A percentile compares a stretch with the other conserved stretches of the same genome.
Conservation (phyloP, 1,140 invertebrate genomes). For the Drosophila bocki region DNA sequence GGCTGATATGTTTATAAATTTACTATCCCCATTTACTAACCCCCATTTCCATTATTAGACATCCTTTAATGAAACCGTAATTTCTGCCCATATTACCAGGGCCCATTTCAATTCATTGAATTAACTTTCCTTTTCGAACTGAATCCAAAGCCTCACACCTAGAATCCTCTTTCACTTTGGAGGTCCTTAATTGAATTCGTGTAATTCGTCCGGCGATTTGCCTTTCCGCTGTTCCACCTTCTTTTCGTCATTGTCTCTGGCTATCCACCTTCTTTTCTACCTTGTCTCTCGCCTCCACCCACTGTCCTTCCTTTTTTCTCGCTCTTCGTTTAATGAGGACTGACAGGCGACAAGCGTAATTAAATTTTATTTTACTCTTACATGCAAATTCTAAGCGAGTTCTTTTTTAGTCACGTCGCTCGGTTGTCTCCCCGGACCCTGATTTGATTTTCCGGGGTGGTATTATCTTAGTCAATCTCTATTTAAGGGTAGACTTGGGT, state of each 20-base stretch:
- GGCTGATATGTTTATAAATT: background rate
- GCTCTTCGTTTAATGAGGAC: slow-evolving; percentile 73
- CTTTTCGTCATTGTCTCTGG: background rate
- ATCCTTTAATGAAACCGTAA: background rate
- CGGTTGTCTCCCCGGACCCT: slow-evolving; percentile 46
- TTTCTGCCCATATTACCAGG: background rate
- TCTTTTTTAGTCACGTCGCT: slow-evolving; percentile 46
- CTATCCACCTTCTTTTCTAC: background rate
- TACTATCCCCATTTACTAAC: background rate
- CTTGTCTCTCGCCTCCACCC: slow-evolving; percentile 19
- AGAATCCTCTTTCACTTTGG: slow-evolving; percentile 44
- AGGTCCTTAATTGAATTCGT: slow-evolving; percentile 78
- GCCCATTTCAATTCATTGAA: slow-evolving; percentile 66
- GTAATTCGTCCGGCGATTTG: slow-evolving; percentile 70
- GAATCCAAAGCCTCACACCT: slow-evolving; percentile 55
- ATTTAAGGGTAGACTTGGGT: slow-evolving; percentile 26
- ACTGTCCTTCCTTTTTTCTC: slow-evolving; percentile 21
- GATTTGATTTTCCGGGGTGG: slow-evolving; percentile 61
- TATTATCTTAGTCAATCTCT: slow-evolving; percentile 38
- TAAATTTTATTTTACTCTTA: slow-evolving; percentile 84
- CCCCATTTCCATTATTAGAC: background rate
- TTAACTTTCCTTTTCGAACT: slow-evolving; percentile 43
- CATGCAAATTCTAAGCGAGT: slow-evolving; percentile 74
- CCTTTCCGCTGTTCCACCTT: slow-evolving; percentile 9
- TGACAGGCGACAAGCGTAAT: slow-evolving; percentile 84